A percentile compares a stretch with the other conserved stretches of the same genome.
phyloP scores from a whole-genome alignment of 2,113 vertebrate genomes.

The Ovis canadensis region DNA sequence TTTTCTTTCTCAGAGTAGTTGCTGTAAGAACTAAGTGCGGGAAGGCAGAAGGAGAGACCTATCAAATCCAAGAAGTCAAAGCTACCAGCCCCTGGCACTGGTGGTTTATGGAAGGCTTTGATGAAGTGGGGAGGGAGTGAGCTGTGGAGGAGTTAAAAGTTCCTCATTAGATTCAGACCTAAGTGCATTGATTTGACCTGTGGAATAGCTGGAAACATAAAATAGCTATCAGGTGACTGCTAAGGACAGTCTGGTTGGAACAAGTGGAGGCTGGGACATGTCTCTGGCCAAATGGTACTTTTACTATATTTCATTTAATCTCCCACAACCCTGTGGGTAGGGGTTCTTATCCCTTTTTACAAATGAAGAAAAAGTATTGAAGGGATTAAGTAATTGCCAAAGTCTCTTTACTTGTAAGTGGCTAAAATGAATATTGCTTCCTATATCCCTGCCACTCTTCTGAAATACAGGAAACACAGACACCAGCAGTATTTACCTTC shows the following conservation, averaged over 20 bases:
- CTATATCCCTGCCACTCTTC: conserved; percentile 10
- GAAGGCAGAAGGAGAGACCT: conserved; percentile 20
- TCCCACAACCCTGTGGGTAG: not conserved
- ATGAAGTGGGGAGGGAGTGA: not conserved
- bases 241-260: not conserved
- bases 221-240: conserved; percentile 32
- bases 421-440: conserved; percentile 34
- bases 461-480: conserved; percentile 15
- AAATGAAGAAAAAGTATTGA: conserved; percentile 41
- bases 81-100: not conserved
- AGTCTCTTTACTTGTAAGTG: conserved; percentile 48
- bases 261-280: not conserved
- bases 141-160: not conserved
- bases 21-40: not conserved
- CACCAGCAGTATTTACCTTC: conserved; percentile 29
- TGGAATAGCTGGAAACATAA: conserved; percentile 20
- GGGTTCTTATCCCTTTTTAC: conserved; percentile 47
- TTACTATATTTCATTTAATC: conserved; percentile 45
- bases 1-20: conserved; percentile 15
- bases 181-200: not conserved
- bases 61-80: not conserved
- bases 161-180: conserved; percentile 29
- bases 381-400: conserved; percentile 55
- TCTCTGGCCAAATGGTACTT: conserved; percentile 34
- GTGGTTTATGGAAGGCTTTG: conserved; percentile 26